Base-by-base conservation (phyloP, 1,140 invertebrate species). In the Prorops nasuta region DNA sequence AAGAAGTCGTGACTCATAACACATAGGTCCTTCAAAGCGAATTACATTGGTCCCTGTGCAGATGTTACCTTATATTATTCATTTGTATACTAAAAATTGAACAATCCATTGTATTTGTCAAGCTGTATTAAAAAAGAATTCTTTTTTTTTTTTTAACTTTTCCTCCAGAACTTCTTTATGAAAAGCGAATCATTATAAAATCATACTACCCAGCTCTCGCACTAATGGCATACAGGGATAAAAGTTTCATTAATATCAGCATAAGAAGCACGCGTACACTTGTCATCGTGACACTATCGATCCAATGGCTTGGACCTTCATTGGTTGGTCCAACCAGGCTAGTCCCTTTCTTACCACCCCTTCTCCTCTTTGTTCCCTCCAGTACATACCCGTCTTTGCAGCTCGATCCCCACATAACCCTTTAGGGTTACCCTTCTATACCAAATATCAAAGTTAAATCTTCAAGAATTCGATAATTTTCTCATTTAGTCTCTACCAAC, bases 251-350 rank as follows among this genome's bases (percentile, higher is more conserved):
- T 40, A 3, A n/a, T 14, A 17, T 34, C 17, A 28, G 40, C 43
- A 37, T 42, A 53, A 58, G 52, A 55, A 43, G 44, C 44, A 51
- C 45, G 57, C 35, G 36, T 44, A 38, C 47, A 63, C 53, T 58
- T 65, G 64, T 68, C 62, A 68, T 60, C 64, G 63, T 63, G 59
- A 64, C 58, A 45, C 60, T 69, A 68, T 68, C 60, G 67, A 69
- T 66, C 66, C 46, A 47, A 51, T 56, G 41, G 49, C 48, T 58
- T 50, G 54, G 56, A 54, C 59, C 56, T 50, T 58, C 53, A 59
- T 55, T 52, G 57, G 52, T 58, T 58, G 58, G 52, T 65, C 58
- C 57, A 51, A 63, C 43, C 51, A 46, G 43, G 32, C 12, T 20
- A 47, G 51, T 49, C 56, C 59, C 59, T 64, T 10, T 58, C 63